phyloP scores from a whole-genome alignment of 2,888 invertebrate genomes.

The Azorinus chamasolen region DNA sequence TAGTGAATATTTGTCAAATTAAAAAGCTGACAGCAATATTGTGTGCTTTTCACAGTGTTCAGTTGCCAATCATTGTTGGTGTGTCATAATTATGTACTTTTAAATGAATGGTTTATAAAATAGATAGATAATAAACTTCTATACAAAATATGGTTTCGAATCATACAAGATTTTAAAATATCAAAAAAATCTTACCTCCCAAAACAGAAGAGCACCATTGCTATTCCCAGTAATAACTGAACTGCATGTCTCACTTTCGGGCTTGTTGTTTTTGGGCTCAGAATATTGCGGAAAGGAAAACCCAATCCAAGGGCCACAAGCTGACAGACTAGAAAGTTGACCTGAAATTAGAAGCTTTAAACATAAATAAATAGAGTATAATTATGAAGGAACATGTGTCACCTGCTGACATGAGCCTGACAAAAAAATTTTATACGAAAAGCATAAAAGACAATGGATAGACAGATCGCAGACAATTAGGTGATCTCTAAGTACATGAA shows the following conservation, averaged over 20 bases:
- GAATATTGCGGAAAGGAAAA: slow-evolving; percentile 73
- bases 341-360: slow-evolving; percentile 61
- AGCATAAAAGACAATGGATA: too few species aligned
- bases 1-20: too few species aligned
- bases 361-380: not conserved
- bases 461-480: too few species aligned
- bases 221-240: slow-evolving; percentile 75
- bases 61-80: too few species aligned
- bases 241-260: slow-evolving; percentile 70
- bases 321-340: slow-evolving; percentile 83
- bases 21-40: too few species aligned
- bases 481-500: too few species aligned
- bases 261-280: slow-evolving; percentile 69
- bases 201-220: slow-evolving; percentile 82
- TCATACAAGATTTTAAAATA: too few species aligned
- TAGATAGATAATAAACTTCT: too few species aligned
- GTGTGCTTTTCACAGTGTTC: too few species aligned
- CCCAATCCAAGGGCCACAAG: slow-evolving; percentile 75
- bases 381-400: not conserved
- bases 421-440: not conserved
- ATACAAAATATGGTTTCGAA: too few species aligned
- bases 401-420: not conserved
- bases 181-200: slow-evolving; percentile 75
- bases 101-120: too few species aligned
- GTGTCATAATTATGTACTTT: too few species aligned